Evolutionary conservation across 2,888 invertebrate species (phyloP), one percentile per base, ranked within the genome.

Genomic region (Nezara viridula): DNA sequence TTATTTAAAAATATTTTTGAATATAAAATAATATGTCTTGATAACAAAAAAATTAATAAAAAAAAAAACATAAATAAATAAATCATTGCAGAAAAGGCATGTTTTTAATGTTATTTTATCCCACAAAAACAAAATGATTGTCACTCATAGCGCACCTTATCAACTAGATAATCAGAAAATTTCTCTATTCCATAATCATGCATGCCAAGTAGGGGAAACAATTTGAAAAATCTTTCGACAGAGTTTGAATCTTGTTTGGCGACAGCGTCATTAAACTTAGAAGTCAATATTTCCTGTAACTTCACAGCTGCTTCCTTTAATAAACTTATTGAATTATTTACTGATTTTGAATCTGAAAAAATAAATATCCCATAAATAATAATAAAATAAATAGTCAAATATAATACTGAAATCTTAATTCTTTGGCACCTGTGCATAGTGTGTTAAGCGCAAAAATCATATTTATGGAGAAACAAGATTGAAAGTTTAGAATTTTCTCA

Each of bases 191-290:
- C 99, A 91, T 97, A 97, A 73, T 96, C 95, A 90, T 98, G 97
- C 93, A 97, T 96, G 32, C 98, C 98, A 16, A 99, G 94, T 90
- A 99, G 94, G 0, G 99, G 99, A 93, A 99, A 99, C 92, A 99
- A 96, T 93, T 99, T 99, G 93, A 99, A 99, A 92, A 99, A 97
- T 89, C 99, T 94, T 92, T 99, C 98, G 32, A 99, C 97, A 0
- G 97, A 96, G 0, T 97, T 96, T 77, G 97, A 94, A 93, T 99
- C 98, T 92, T 97, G 97, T 88, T 95, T 95, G 89, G 95, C 95
- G 0, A 98, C 97, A 9, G 99, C 98, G 92, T 98, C 98, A 92
- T 98, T 97, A 92, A 99, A 98, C 92, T 97, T 96, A 88, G 94
- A 95, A 86, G 95, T 95, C 2, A 98, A 95, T 89, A 97, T 95